Percentiles rank a stretch among this genome's conserved stretches.
These are phyloP conservation scores for Turnix velox DNA, from an alignment of 2,113 vertebrate species.

Conservation along the genomic window DNA sequence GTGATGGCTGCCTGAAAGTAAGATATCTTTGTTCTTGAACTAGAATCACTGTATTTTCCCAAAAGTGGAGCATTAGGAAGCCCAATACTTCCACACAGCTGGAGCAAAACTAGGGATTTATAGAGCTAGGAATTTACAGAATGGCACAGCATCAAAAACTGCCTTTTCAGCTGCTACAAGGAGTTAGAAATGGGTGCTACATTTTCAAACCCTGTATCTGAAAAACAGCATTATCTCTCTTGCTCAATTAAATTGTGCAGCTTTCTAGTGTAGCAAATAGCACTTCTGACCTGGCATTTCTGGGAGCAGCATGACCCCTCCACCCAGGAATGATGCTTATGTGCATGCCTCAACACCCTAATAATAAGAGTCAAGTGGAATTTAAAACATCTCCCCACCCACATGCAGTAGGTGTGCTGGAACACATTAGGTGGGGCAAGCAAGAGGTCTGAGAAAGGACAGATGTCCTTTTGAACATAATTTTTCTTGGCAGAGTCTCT, in stretches of 20 bases:
- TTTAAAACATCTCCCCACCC: neutral
- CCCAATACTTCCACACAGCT: neutral
- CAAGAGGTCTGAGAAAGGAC: neutral
- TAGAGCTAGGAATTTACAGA: neutral
- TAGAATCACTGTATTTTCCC: neutral
- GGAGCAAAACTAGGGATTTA: neutral
- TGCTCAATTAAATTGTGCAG: neutral
- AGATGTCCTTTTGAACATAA: neutral
- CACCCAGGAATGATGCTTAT: neutral
- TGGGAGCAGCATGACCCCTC: neutral
- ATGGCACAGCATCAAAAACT: neutral
- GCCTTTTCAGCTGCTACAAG: neutral
- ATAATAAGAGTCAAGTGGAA: neutral
- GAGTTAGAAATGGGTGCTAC: neutral
- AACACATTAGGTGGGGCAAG: neutral
- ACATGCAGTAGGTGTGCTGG: neutral
- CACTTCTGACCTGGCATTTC: neutral
- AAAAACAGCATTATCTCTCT: neutral
- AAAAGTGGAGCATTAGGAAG: neutral
- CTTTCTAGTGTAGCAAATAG: neutral
- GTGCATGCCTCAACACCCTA: neutral
- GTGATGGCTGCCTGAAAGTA: neutral
- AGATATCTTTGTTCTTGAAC: neutral
- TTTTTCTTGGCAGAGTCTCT: neutral
- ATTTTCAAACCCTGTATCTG: neutral